Percentiles rank a stretch among this genome's conserved stretches.
Conservation (phyloP, 2,888 invertebrate species). For the Protonemura montana region DNA sequence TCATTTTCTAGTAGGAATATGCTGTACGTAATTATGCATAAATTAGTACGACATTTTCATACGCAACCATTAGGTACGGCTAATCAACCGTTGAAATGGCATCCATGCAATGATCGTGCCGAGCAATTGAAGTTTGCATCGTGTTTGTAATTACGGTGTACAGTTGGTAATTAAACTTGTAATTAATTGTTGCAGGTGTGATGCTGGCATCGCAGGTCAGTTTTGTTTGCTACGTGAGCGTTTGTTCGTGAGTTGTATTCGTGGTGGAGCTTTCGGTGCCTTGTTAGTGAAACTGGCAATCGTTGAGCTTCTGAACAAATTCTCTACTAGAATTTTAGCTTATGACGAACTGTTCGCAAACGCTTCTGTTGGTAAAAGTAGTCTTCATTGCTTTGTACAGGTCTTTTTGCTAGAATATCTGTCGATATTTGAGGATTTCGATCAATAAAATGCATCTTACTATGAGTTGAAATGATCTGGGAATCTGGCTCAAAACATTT, state of each 20-base stretch:
- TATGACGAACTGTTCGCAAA: no score
- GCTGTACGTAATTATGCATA: not conserved
- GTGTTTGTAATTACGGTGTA: not conserved
- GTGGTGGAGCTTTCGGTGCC: no score
- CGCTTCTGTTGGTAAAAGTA: no score
- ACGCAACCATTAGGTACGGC: not conserved
- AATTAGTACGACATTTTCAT: not conserved
- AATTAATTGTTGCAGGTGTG: slow-evolving; percentile 24
- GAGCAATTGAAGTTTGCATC: not conserved
- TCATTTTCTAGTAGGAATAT: not conserved
- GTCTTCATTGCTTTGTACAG: no score
- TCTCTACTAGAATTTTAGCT: not conserved
- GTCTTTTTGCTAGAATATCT: no score
- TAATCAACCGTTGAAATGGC: not conserved
- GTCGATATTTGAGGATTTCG: no score
- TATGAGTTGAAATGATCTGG: no score
- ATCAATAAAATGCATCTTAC: no score
- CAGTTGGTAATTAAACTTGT: slow-evolving; percentile 26
- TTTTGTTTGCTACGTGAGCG: slow-evolving; percentile 1
- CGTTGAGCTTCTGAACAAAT: no score
- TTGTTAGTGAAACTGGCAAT: not conserved
- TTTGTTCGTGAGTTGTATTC: no score
- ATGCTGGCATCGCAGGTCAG: not conserved
- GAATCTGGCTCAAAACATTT: no score
- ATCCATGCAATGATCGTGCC: not conserved